Percentiles rank a stretch among this genome's conserved stretches.
These are phyloP conservation scores for Drosophila baimaii DNA, from an alignment of 1,140 invertebrate species.

Conservation along the genomic window DNA sequence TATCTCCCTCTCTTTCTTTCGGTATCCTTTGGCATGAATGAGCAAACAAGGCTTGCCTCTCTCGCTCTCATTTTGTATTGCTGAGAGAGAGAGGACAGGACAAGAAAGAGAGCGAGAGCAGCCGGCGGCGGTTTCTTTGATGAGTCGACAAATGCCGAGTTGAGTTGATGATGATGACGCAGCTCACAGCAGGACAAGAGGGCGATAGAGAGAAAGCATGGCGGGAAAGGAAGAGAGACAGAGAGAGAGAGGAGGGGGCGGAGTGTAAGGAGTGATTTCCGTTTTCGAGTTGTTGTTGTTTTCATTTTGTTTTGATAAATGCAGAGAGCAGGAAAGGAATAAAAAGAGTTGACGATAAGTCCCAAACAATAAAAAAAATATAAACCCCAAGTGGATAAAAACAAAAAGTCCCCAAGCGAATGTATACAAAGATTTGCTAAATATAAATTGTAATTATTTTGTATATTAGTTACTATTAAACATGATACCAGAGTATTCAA, in stretches of 20 bases:
- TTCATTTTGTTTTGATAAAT: slow-evolving; percentile 44
- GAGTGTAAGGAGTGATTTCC: slow-evolving; percentile 20
- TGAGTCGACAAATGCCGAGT: slow-evolving; percentile 34
- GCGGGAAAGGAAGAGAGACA: not conserved
- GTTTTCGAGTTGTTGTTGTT: slow-evolving; percentile 24
- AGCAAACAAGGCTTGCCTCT: slow-evolving; percentile 17
- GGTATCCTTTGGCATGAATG: slow-evolving; percentile 74
- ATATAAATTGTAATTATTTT: not conserved
- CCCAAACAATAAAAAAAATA: slow-evolving; percentile 36
- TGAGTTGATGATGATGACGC: slow-evolving; percentile 37
- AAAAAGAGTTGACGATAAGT: slow-evolving; percentile 31
- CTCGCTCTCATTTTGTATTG: slow-evolving; percentile 7
- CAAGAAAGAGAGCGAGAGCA: slow-evolving; percentile 16
- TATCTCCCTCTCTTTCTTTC: slow-evolving; percentile 36
- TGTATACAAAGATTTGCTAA: not conserved
- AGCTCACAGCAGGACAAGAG: slow-evolving; percentile 29
- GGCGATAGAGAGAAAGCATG: not conserved
- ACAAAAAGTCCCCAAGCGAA: not conserved
- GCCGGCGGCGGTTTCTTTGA: slow-evolving; percentile 54
- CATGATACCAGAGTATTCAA: no score
- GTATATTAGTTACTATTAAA: not conserved
- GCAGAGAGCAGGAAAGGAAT: not conserved
- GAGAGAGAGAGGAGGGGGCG: not conserved
- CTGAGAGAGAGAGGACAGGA: slow-evolving; percentile 10
- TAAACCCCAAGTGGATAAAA: slow-evolving; percentile 4